These are phyloP conservation scores for Hippopotamyrus pictus DNA, from an alignment of 2,797 vertebrate genomes.

Conservation along the genomic window DNA sequence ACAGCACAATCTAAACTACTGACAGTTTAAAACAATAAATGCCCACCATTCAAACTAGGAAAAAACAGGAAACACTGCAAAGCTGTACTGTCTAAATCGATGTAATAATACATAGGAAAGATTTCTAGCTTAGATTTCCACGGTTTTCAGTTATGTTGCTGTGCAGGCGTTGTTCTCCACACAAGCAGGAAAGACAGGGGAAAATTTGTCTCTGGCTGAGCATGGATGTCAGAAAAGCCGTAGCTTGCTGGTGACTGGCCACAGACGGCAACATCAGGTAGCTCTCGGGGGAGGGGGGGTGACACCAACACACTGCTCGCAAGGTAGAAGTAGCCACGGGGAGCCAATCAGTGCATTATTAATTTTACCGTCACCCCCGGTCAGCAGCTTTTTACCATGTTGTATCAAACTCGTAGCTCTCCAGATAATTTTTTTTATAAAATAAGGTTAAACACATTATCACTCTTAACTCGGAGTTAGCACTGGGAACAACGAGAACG, in stretches of 20 bases:
- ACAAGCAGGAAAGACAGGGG: background rate
- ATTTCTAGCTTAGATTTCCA: background rate
- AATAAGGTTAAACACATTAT: background rate
- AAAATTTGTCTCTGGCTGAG: background rate
- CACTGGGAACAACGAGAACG: background rate
- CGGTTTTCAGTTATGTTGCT: background rate
- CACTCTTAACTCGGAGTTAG: background rate
- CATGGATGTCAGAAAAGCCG: background rate
- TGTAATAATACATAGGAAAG: background rate
- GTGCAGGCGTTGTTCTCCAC: background rate
- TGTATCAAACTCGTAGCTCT: background rate
- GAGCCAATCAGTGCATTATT: background rate
- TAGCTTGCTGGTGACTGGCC: background rate
- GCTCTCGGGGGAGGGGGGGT: background rate
- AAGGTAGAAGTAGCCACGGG: background rate
- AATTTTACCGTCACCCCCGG: background rate
- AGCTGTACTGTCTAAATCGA: background rate
- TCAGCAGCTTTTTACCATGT: background rate
- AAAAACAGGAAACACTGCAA: background rate
- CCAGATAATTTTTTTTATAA: background rate
- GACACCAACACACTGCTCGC: background rate
- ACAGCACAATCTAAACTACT: background rate
- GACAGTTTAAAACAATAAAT: background rate
- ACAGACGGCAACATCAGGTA: background rate
- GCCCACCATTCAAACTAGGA: background rate